phyloP scores from a whole-genome alignment of 2,113 vertebrate genomes.

The Melanocharis versteri region DNA sequence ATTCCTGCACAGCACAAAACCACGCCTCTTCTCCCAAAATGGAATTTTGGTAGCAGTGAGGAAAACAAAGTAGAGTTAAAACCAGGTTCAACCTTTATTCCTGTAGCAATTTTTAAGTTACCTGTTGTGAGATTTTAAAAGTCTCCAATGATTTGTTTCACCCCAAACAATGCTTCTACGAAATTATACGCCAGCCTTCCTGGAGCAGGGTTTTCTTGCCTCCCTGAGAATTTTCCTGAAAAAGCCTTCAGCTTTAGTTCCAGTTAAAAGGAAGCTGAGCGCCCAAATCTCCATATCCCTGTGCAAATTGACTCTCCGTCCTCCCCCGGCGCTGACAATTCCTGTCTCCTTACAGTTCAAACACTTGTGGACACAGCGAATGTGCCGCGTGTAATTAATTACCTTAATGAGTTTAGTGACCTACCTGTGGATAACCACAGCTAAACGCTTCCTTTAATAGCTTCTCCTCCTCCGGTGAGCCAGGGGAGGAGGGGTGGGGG shows the following conservation, averaged over 20 bases:
- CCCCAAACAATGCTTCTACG: neutral
- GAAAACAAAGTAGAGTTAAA: accelerated
- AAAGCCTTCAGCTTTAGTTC: neutral
- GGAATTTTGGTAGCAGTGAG: neutral
- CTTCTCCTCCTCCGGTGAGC: neutral
- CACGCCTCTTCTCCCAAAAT: accelerated
- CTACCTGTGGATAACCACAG: neutral
- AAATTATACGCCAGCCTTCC: neutral
- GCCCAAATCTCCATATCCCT: neutral
- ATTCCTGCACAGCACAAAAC: neutral
- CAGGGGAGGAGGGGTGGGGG: neutral
- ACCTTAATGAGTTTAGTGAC: neutral
- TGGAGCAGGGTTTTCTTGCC: neutral
- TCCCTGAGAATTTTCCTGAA: neutral
- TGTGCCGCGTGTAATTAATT: neutral
- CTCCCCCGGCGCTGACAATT: neutral
- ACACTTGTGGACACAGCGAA: neutral
- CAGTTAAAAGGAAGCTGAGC: neutral
- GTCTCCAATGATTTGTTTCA: neutral
- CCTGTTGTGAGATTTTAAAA: neutral
- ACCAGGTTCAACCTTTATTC: accelerated
- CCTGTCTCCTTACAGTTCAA: neutral
- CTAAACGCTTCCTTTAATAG: neutral
- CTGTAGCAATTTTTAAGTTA: neutral
- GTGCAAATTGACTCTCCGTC: neutral